Conservation (phyloP, 2,113 vertebrate species). For the Prunella fulvescens region DNA sequence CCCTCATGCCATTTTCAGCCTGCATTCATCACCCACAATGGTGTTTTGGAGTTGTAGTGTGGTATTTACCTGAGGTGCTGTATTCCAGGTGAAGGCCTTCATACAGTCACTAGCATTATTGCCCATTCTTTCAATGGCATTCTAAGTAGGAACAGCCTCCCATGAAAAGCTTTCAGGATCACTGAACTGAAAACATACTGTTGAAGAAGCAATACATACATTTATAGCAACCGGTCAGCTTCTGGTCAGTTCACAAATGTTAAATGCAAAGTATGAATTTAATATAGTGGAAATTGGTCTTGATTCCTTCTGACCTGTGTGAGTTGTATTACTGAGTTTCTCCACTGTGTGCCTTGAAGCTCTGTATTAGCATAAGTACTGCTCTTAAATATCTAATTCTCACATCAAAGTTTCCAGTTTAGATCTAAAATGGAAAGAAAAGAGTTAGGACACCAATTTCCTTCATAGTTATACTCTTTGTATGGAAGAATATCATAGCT, state of each 20-base stretch:
- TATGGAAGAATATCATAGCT: not conserved
- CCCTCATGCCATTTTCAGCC: not conserved
- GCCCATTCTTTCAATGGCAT: not conserved
- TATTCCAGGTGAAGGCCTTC: not conserved
- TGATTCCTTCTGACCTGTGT: not conserved
- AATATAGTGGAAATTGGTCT: not conserved
- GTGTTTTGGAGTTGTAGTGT: not conserved
- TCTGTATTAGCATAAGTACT: not conserved
- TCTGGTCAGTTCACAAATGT: not conserved
- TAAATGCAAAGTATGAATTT: not conserved
- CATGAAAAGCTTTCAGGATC: not conserved
- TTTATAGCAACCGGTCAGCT: accelerated
- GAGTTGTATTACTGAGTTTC: not conserved
- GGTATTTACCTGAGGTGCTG: not conserved
- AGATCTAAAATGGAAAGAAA: not conserved
- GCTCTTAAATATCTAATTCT: not conserved
- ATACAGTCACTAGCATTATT: not conserved
- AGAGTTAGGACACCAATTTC: not conserved
- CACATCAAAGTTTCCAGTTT: not conserved
- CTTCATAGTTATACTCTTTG: not conserved
- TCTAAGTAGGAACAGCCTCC: not conserved
- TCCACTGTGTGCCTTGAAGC: not conserved
- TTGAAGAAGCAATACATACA: not conserved
- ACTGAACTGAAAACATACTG: not conserved
- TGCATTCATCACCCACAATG: not conserved